phyloP scores from a whole-genome alignment of 2,888 invertebrate species.

The Ptilodon capucinus region DNA sequence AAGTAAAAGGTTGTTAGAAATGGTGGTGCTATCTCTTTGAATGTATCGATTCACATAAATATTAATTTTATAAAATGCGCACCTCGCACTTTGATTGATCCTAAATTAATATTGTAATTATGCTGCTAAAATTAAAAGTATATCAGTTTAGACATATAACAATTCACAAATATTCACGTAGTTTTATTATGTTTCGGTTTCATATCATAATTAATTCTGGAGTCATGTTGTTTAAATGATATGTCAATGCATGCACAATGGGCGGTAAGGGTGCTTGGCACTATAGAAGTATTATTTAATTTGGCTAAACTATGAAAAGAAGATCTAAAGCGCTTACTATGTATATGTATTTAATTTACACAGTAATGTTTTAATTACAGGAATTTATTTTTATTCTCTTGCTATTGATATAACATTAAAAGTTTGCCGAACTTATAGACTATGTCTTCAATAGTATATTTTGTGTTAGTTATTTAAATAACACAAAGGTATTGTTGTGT shows the following conservation, averaged over 20 bases:
- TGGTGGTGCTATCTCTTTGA: conserved; percentile 74
- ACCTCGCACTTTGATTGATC: conserved; percentile 15
- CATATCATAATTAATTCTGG: not conserved
- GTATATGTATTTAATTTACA: too few species aligned
- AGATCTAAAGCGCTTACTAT: too few species aligned
- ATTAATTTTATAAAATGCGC: conserved; percentile 31
- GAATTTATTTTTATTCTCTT: not conserved
- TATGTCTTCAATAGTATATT: conserved; percentile 23
- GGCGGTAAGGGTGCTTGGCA: conserved; percentile 2
- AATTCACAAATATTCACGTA: not conserved
- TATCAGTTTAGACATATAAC: not conserved
- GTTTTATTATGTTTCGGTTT: conserved; percentile 1
- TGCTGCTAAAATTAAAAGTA: not conserved
- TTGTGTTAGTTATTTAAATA: conserved; percentile 23
- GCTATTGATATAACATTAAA: not conserved
- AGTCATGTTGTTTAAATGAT: not conserved
- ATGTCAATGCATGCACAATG: not conserved
- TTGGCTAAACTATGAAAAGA: too few species aligned
- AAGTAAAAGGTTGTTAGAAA: conserved; percentile 60
- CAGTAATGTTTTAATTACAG: not conserved
- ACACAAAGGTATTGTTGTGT: conserved; percentile 40
- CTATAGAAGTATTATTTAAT: not conserved
- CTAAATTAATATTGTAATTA: not conserved
- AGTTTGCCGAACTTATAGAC: conserved; percentile 18
- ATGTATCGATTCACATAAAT: conserved; percentile 40